Percentiles rank a stretch among this genome's conserved stretches.
phyloP scores from a whole-genome alignment of 2,797 vertebrate genomes.

The Darevskia mixta region DNA sequence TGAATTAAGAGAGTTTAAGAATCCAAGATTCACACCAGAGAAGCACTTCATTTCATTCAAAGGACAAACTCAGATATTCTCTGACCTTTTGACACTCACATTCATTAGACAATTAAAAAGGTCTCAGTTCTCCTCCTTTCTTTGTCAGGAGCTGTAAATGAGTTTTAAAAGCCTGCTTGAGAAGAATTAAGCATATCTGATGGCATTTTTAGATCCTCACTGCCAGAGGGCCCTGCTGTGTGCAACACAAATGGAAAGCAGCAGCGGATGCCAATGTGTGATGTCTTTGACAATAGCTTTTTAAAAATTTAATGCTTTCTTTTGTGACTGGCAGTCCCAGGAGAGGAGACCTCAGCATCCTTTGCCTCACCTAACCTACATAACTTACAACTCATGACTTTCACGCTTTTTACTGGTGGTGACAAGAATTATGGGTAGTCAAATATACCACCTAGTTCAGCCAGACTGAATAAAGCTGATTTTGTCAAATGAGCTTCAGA shows the following conservation, averaged over 20 bases:
- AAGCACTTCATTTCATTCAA: constrained; percentile 19
- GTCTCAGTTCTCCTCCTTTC: background rate
- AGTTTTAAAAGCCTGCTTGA: constrained; percentile 44
- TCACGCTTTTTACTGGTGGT: constrained; percentile 25
- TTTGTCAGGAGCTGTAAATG: constrained; percentile 48
- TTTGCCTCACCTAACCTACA: constrained; percentile 46
- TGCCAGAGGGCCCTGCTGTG: constrained; percentile 9
- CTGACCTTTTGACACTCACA: constrained; percentile 24
- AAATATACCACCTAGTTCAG: background rate
- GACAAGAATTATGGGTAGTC: constrained; percentile 39
- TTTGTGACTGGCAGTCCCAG: constrained; percentile 31
- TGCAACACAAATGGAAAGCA: constrained; percentile 36
- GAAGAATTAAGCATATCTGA: constrained; percentile 33
- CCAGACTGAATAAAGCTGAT: background rate
- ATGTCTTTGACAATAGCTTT: constrained; percentile 35
- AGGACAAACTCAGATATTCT: background rate
- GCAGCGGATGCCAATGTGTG: constrained; percentile 12
- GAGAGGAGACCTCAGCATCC: background rate
- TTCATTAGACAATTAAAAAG: constrained; percentile 45
- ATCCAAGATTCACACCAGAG: constrained; percentile 30
- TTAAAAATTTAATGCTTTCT: constrained; percentile 50
- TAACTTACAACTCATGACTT: constrained; percentile 26
- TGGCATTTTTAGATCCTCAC: constrained; percentile 40
- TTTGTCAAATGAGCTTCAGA: background rate
- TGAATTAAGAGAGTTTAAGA: background rate